Conservation (phyloP, 1,140 invertebrate genomes). For the Schlechtendalia chinensis region DNA sequence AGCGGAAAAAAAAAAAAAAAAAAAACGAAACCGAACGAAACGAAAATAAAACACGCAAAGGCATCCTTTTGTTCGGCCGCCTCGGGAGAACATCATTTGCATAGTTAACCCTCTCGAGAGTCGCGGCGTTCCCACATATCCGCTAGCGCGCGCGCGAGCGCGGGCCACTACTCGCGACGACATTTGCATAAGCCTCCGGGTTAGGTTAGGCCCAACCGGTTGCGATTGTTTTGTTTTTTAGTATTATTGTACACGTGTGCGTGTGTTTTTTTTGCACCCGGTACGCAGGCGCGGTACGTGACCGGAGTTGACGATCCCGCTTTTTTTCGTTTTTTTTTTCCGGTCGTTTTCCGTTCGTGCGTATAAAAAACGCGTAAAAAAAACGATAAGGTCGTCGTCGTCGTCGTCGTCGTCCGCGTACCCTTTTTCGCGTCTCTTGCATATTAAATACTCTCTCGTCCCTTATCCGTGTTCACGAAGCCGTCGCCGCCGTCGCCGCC, state of each 20-base stretch:
- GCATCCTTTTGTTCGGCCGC: constrained; percentile 44
- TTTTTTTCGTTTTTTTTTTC: too few relatives aligned
- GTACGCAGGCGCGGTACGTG: constrained; percentile 26
- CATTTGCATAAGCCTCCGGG: constrained; percentile 33
- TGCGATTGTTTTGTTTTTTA: constrained; percentile 40
- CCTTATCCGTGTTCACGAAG: too few relatives aligned
- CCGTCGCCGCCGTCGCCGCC: background rate
- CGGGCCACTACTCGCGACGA: too few relatives aligned
- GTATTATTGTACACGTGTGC: constrained; percentile 28
- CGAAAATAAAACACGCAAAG: constrained; percentile 38
- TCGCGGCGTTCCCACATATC: constrained; percentile 37
- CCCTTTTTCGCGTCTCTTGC: constrained; percentile 45
- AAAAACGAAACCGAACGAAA: constrained; percentile 35
- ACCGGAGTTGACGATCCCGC: too few relatives aligned
- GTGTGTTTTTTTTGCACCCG: constrained; percentile 39
- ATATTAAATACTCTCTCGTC: constrained; percentile 45
- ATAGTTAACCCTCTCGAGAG: constrained; percentile 49
- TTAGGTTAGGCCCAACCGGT: constrained; percentile 24
- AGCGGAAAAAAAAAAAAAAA: constrained; percentile 42
- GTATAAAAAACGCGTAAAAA: background rate
- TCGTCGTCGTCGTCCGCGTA: too few relatives aligned
- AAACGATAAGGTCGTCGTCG: too few relatives aligned
- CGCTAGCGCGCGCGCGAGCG: background rate
- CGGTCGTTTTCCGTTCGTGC: too few relatives aligned
- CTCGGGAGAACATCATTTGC: constrained; percentile 19